These are phyloP conservation scores for Torymus tubicola DNA, from an alignment of 2,888 invertebrate species.

Conservation along the genomic window DNA sequence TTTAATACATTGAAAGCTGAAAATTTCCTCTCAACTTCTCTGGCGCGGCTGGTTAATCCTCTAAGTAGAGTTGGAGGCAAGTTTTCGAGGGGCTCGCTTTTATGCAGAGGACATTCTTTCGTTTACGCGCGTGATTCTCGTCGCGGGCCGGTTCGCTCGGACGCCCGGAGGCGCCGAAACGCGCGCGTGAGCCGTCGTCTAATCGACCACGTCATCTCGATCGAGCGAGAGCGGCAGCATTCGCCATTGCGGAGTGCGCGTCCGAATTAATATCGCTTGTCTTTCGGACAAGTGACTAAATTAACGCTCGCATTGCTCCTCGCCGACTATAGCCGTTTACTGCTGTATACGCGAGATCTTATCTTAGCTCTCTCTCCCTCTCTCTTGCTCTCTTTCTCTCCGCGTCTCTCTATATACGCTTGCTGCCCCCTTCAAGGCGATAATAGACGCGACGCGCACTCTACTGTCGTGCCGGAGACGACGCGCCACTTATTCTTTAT, in stretches of 20 bases:
- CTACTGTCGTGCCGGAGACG: too few relatives aligned
- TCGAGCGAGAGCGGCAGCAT: conserved; percentile 1
- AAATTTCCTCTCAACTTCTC: too few relatives aligned
- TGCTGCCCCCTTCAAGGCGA: too few relatives aligned
- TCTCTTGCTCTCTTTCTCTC: background rate
- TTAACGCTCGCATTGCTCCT: conserved; percentile 28
- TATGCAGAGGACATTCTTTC: too few relatives aligned
- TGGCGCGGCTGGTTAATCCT: too few relatives aligned
- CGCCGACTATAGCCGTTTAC: background rate
- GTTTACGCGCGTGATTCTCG: too few relatives aligned
- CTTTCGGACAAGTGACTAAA: conserved; percentile 43
- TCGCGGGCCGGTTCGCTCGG: too few relatives aligned
- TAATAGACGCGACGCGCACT: too few relatives aligned
- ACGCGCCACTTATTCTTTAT: too few relatives aligned
- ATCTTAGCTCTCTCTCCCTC: background rate
- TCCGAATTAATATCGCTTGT: conserved; percentile 33
- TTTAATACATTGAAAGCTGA: too few relatives aligned
- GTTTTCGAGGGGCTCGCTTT: too few relatives aligned
- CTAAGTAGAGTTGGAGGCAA: too few relatives aligned
- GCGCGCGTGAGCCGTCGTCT: conserved; percentile 31
- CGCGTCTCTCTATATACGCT: background rate
- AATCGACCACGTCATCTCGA: conserved; percentile 43
- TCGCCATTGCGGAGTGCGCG: conserved; percentile 23
- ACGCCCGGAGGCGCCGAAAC: conserved; percentile 5
- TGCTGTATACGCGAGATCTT: conserved; percentile 11